A percentile compares a stretch with the other conserved stretches of the same genome.
phyloP scores from a whole-genome alignment of 2,888 invertebrate genomes.

The Drosophila kambysellisi region DNA sequence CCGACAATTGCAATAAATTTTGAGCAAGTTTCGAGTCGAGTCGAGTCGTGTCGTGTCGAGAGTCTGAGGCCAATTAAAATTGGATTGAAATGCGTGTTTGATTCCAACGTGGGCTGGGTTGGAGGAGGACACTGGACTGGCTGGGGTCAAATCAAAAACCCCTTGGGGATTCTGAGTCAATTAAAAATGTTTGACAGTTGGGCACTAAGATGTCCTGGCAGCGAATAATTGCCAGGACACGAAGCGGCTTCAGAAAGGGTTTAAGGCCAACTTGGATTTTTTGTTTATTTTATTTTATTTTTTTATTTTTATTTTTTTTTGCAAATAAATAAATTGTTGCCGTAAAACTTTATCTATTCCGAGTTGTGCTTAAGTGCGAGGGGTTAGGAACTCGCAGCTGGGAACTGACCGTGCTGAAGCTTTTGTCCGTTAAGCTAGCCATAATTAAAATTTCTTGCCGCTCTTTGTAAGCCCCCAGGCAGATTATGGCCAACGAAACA shows the following conservation, averaged over 20 bases:
- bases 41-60: constrained; percentile 5
- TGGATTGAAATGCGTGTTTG: constrained; percentile 70
- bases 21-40: constrained; percentile 27
- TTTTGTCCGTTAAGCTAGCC: constrained; percentile 70
- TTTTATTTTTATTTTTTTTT: not conserved
- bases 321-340: constrained; percentile 74
- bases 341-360: constrained; percentile 61
- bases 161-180: constrained; percentile 73
- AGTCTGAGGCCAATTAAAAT: constrained; percentile 70
- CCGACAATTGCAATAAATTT: constrained; percentile 58
- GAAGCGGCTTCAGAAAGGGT: constrained; percentile 43
- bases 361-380: constrained; percentile 17
- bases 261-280: not conserved
- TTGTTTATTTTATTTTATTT: no score
- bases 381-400: constrained; percentile 2
- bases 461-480: constrained; percentile 66
- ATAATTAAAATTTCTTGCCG: constrained; percentile 74
- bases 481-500: constrained; percentile 53
- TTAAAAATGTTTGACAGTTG: constrained; percentile 77
- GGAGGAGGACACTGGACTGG: not conserved
- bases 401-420: constrained; percentile 63
- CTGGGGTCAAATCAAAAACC: not conserved
- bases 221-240: constrained; percentile 53
- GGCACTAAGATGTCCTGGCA: constrained; percentile 33
- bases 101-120: constrained; percentile 17